Evolutionary conservation across 2,888 invertebrate genomes (phyloP).

Genomic region (Priocnemis perturbator): DNA sequence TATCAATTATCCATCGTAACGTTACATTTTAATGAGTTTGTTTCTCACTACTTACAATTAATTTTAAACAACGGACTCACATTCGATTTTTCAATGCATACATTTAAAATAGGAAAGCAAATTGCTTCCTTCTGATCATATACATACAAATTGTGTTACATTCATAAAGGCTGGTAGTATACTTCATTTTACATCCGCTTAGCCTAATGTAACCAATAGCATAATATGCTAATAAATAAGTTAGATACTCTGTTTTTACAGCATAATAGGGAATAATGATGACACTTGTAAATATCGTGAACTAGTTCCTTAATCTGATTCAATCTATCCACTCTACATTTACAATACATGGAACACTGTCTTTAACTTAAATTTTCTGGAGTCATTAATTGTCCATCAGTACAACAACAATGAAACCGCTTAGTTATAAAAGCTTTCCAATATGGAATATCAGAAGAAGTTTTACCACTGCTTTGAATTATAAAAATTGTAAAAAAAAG

Average conservation of each 20-base stretch:
- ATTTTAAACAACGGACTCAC: neutral
- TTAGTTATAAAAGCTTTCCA: constrained; percentile 10
- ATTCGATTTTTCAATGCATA: constrained; percentile 10
- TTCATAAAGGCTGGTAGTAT: constrained; percentile 16
- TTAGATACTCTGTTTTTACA: constrained; percentile 30
- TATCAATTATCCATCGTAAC: constrained; percentile 27
- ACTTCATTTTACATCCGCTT: neutral
- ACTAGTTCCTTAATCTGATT: constrained; percentile 2
- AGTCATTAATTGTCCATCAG: constrained; percentile 25
- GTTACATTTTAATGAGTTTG: constrained; percentile 32
- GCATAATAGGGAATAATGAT: constrained; percentile 16
- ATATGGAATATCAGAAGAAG: constrained; percentile 9
- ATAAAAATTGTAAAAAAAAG: constrained; percentile 25
- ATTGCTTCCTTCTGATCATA: neutral
- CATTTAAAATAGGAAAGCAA: neutral
- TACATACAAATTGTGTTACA: constrained; percentile 3
- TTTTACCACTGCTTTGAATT: constrained; percentile 27
- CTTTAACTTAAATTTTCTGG: neutral
- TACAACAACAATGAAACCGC: constrained; percentile 18
- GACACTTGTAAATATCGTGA: constrained; percentile 32
- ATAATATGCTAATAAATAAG: constrained; percentile 31
- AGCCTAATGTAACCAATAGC: neutral
- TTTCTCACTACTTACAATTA: neutral
- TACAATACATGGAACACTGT: constrained; percentile 20
- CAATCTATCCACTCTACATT: neutral